Percentiles rank a stretch among this genome's conserved stretches.
Evolutionary conservation across 2,888 invertebrate genomes (phyloP).

Genomic region (Podotricha telesiphe): DNA sequence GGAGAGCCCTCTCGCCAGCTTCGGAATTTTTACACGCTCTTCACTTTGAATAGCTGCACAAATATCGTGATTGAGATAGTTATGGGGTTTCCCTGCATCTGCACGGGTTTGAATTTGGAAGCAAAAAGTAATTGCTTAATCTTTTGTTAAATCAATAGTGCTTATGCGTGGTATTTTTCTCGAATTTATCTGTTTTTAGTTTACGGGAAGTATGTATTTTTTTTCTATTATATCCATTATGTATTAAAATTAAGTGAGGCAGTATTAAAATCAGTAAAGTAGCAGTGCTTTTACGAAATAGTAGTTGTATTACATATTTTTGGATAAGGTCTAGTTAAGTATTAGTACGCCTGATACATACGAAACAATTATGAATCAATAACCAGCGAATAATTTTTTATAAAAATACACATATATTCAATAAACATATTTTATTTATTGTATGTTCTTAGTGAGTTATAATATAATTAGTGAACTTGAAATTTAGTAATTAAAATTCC

Average conservation of each 20-base stretch:
- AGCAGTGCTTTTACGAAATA: no score
- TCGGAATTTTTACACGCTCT: slow-evolving; percentile 72
- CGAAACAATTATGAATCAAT: no score
- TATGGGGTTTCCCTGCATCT: slow-evolving; percentile 57
- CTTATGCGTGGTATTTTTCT: slow-evolving; percentile 9
- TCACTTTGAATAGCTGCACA: slow-evolving; percentile 62
- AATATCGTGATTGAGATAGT: slow-evolving; percentile 62
- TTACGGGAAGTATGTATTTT: neutral
- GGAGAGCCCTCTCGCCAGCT: slow-evolving; percentile 61
- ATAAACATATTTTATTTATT: no score
- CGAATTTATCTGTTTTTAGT: neutral
- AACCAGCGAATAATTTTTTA: no score
- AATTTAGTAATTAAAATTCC: neutral
- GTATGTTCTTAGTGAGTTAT: no score
- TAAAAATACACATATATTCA: no score
- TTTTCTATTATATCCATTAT: neutral
- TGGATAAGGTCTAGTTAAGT: no score
- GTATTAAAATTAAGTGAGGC: neutral
- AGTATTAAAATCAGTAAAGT: no score
- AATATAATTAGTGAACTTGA: no score
- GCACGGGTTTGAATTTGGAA: slow-evolving; percentile 34
- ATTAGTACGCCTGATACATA: no score
- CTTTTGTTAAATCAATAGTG: slow-evolving; percentile 28
- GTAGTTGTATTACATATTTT: no score
- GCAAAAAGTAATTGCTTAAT: slow-evolving; percentile 44